Conservation (phyloP, 1,140 invertebrate species). For the Drosophila mayri region DNA sequence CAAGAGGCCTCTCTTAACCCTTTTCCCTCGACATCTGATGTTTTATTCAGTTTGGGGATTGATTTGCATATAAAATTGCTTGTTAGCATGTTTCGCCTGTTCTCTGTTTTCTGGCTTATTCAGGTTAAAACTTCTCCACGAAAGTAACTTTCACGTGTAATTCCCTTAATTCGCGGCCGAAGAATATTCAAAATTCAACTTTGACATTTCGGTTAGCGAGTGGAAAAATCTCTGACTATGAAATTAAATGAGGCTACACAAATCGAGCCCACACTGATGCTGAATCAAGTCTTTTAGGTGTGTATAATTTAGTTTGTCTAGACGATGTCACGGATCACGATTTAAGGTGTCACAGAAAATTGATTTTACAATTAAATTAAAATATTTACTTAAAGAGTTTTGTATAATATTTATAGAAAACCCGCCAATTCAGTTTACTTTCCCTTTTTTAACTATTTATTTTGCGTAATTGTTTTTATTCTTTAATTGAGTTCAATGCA, state of each 20-base stretch:
- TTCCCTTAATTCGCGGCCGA: conserved; percentile 11
- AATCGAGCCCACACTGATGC: conserved; percentile 27
- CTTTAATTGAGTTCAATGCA: background rate
- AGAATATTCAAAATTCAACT: conserved; percentile 41
- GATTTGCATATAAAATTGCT: conserved; percentile 78
- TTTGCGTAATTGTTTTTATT: too few species aligned
- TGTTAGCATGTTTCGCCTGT: conserved; percentile 56
- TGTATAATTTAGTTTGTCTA: conserved; percentile 30
- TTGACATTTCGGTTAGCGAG: conserved; percentile 54
- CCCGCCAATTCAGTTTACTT: background rate
- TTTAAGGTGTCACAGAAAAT: background rate
- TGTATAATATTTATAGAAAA: background rate
- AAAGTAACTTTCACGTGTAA: conserved; percentile 56
- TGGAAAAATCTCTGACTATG: conserved; percentile 50
- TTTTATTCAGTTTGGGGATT: conserved; percentile 65
- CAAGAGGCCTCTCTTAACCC: background rate
- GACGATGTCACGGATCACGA: conserved; percentile 6
- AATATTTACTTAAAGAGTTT: background rate
- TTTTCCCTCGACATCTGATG: conserved; percentile 42
- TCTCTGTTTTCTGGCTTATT: conserved; percentile 31
- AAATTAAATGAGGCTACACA: conserved; percentile 29
- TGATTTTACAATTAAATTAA: background rate
- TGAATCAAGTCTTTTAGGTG: conserved; percentile 5
- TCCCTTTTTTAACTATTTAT: background rate
- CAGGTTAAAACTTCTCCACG: conserved; percentile 32